Evolutionary conservation across 2,888 invertebrate genomes (phyloP), one percentile per base, ranked within the genome.

Genomic region (Scotopteryx bipunctaria): DNA sequence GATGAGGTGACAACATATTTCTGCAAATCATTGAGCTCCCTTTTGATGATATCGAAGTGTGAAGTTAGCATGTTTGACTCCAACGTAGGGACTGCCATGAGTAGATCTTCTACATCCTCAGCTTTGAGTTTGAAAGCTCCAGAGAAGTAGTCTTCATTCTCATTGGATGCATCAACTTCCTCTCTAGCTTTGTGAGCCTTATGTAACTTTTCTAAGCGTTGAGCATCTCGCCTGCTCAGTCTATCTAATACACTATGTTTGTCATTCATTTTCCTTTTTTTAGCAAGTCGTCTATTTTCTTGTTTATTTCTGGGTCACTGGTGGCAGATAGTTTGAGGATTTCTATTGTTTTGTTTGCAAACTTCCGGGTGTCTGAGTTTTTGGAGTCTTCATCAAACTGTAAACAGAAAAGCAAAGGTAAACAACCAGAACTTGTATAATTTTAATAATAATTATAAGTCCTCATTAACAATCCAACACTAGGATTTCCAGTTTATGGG

Each of bases 1-100:
- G 95, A 94, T 8, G 96, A 96, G 54, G 94, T 93, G 0, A 96
- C 94, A 15, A 97, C 91, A 83, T 95, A 94, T 73, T 95, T 94
- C 72, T 96, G 96, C 53, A 97, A 79, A 56, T 93, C 92, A 66
- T 94, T 93, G 15, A 96, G 92, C 70, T 95, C 94, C 64, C 93
- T 91, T 48, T 93, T 94, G n/a, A 95, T 92, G 37, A 91, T 91
- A 55, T 94, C 93, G 67, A 96, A 95, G 64, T 93, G 92, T 40
- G 86, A 84, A 1, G 92, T 89, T 38, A 94, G 78, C 31, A 92
- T 70, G 46, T 89, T 76, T 47, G 81, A 76, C 67, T 93, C 86
- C 54, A 92, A 71, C 21, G 87, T 82, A 15, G 89, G 86, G 19
- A 91, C 76, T 71, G 88, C 86, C 45, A 88, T 83, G 6, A 96